Base-by-base conservation (phyloP, 2,888 invertebrate genomes). In the Caenorhabditis plicata region DNA sequence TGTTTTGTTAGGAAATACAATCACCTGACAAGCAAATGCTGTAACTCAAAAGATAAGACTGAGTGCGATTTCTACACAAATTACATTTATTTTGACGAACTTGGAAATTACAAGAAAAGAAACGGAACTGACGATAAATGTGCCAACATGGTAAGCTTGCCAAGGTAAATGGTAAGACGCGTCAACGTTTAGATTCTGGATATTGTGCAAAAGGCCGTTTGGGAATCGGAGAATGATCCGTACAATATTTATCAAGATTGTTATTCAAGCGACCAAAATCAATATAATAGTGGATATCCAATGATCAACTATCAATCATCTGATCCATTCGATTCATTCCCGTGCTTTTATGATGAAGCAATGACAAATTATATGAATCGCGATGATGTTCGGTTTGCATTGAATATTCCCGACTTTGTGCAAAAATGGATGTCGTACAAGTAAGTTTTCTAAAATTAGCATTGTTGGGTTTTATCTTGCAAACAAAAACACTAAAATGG, bases 271-370 rank as follows among this genome's bases (percentile, higher is more conserved):
- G n/a, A n/a, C n/a, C n/a, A n/a, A n/a, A n/a, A n/a, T n/a, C n/a
- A n/a, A n/a, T n/a, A n/a, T n/a, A n/a, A n/a, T n/a, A n/a, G n/a
- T n/a, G n/a, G n/a, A n/a, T n/a, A n/a, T n/a, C n/a, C n/a, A 15
- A 9, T 53, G 3, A 17, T 68, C 17, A 75, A 75, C 46, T 35
- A 49, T 20, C 52, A 48, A 2, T 75, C 75, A 2, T 64, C 73
- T 1, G 75, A 75, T 52, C 64, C 64, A 1, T 64, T 67, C 26
- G 64, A 63, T 33, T 73, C 70, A 25, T 75, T 77, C 50, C 63
- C 73, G 7, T 79, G 79, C 46, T 72, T 69, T 58, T 51, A 63
- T 39, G 56, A 62, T 20, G 65, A 66, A n/a, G 74, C 73, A 0
- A 26, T 68, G 1, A 54, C 49, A 8, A 52, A 36, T n/a, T 79